A percentile compares a stretch with the other conserved stretches of the same genome.
phyloP scores from a whole-genome alignment of 2,113 vertebrate species.

The Alaudala cheleensis region DNA sequence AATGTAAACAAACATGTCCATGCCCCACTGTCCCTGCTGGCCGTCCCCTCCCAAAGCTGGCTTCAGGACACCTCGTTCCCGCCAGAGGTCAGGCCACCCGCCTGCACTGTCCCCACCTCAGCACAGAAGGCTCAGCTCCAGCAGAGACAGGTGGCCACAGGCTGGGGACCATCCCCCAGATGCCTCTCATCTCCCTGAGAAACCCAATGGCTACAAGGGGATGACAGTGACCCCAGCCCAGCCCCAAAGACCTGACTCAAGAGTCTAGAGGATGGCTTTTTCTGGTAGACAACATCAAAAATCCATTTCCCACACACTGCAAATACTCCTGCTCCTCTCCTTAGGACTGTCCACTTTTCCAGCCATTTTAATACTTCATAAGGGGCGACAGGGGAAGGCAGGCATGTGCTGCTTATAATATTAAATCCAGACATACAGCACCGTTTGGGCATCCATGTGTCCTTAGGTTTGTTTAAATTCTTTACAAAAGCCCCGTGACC shows the following conservation, averaged over 20 bases:
- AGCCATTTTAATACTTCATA: background rate
- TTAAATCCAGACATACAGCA: background rate
- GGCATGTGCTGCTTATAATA: background rate
- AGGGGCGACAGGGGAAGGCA: fast-evolving
- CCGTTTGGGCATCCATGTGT: fast-evolving
- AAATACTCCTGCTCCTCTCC: background rate
- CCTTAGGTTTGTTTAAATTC: background rate
- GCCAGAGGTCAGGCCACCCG: background rate
- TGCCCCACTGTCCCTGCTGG: background rate
- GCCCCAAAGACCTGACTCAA: background rate
- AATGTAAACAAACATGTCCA: slow-evolving; percentile 43
- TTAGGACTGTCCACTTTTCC: background rate
- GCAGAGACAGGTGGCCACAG: background rate
- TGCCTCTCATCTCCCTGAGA: background rate
- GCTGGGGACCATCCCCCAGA: background rate
- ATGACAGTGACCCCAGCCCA: background rate
- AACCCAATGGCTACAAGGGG: background rate
- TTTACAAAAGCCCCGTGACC: background rate
- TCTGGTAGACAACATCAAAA: background rate
- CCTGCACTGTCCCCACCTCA: background rate
- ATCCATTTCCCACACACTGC: background rate
- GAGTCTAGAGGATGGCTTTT: background rate
- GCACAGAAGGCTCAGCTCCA: background rate
- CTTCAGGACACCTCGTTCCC: slow-evolving; percentile 16
- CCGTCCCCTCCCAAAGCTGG: fast-evolving